Evolutionary conservation across 2,888 invertebrate species (phyloP).

Genomic region (Piscicola geometra): DNA sequence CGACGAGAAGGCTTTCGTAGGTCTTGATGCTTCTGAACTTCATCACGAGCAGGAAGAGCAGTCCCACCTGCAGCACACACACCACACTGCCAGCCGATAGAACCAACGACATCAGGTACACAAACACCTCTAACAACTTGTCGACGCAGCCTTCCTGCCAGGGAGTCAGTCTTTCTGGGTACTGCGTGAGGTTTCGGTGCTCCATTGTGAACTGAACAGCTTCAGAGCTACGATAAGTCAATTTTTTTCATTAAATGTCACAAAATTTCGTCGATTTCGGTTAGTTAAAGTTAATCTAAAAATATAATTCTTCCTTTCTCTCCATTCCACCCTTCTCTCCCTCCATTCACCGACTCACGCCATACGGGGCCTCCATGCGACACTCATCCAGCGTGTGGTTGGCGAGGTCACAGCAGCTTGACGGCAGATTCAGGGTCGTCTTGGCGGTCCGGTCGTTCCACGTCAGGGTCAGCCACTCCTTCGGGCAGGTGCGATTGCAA

Average conservation of each 20-base stretch:
- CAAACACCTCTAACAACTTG: neutral
- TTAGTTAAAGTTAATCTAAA: too few relatives aligned
- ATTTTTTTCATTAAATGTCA: too few relatives aligned
- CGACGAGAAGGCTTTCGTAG: constrained; percentile 26
- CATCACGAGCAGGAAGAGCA: neutral
- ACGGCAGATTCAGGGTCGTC: constrained; percentile 5
- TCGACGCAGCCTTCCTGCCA: constrained; percentile 20
- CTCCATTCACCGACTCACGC: neutral
- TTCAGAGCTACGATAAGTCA: too few relatives aligned
- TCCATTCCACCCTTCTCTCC: too few relatives aligned
- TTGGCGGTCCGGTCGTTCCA: constrained; percentile 23
- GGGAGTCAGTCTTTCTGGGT: neutral
- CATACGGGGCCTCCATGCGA: constrained; percentile 3
- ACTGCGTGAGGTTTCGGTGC: neutral
- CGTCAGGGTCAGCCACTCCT: constrained; percentile 26
- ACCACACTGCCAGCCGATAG: neutral
- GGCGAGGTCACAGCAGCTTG: constrained; percentile 19
- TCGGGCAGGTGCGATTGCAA: neutral
- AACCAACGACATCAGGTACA: neutral
- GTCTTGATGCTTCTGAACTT: constrained; percentile 23
- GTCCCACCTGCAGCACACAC: neutral
- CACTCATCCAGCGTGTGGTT: constrained; percentile 22
- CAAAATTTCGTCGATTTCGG: too few relatives aligned
- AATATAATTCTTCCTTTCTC: too few relatives aligned
- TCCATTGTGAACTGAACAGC: neutral